These are phyloP conservation scores for Vandiemenella viatica DNA, from an alignment of 2,888 invertebrate genomes.

Conservation along the genomic window DNA sequence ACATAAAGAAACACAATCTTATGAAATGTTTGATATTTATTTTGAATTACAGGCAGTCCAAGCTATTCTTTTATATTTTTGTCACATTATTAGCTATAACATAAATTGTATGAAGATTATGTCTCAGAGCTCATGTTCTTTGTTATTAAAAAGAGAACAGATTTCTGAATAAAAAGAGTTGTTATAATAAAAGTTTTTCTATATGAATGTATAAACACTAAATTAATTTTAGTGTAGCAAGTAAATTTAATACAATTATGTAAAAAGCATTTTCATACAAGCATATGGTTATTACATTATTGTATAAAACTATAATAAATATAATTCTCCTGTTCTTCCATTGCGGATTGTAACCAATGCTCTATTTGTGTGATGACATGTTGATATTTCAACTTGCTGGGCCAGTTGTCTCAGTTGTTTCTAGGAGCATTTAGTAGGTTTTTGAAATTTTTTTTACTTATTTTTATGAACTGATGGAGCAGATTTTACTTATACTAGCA, in stretches of 20 bases:
- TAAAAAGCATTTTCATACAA: conserved; percentile 18
- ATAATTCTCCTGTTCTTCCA: conserved; percentile 19
- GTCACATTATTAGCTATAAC: conserved; percentile 9
- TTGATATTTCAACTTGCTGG: neutral
- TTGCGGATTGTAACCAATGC: conserved; percentile 15
- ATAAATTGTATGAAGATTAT: conserved; percentile 11
- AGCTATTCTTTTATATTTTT: neutral
- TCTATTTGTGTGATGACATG: conserved; percentile 14
- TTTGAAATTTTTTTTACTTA: too few species aligned
- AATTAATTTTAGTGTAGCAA: conserved; percentile 17
- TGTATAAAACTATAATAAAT: conserved; percentile 15
- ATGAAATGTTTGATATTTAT: neutral
- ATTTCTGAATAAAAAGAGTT: conserved; percentile 7
- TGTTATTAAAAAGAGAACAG: conserved; percentile 10
- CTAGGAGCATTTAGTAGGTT: too few species aligned
- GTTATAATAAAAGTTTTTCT: conserved; percentile 17
- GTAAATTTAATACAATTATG: conserved; percentile 8
- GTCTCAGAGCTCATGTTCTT: conserved; percentile 15
- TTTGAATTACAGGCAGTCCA: neutral
- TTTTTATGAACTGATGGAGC: too few species aligned
- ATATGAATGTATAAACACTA: conserved; percentile 18
- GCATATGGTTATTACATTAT: conserved; percentile 17
- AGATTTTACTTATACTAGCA: too few species aligned
- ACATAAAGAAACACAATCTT: neutral
- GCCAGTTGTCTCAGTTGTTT: too few species aligned